Conservation (phyloP, 2,113 vertebrate genomes). For the Ammodytes dubius region DNA sequence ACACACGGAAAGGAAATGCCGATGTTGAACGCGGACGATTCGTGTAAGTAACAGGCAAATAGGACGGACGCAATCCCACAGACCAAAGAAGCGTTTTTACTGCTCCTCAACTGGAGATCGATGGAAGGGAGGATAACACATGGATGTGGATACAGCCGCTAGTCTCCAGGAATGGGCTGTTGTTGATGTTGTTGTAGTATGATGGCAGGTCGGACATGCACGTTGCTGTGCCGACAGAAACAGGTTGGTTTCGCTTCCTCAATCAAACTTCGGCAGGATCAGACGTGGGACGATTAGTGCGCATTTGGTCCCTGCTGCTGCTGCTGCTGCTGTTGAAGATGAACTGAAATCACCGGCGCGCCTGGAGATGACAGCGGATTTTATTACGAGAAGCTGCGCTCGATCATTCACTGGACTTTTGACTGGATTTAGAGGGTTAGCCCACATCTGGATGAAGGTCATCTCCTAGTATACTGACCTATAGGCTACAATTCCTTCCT, state of each 20-base stretch:
- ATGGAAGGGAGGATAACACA: constrained; percentile 47
- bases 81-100: constrained; percentile 8
- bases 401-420: constrained; percentile 48
- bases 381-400: constrained; percentile 47
- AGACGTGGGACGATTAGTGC: constrained; percentile 58
- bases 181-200: too few species aligned
- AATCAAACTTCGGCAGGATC: constrained; percentile 68
- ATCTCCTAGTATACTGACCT: constrained; percentile 36
- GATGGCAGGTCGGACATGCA: constrained; percentile 54
- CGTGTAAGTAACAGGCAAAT: not conserved
- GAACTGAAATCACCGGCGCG: constrained; percentile 54
- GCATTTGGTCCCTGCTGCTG: too few species aligned
- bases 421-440: constrained; percentile 48
- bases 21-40: not conserved
- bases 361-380: constrained; percentile 52
- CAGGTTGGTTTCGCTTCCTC: constrained; percentile 60
- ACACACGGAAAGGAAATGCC: constrained; percentile 7
- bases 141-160: constrained; percentile 47
- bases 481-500: constrained; percentile 40
- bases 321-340: constrained; percentile 38
- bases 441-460: constrained; percentile 70
- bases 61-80: constrained; percentile 6
- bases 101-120: constrained; percentile 30
- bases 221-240: constrained; percentile 49
- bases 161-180: constrained; percentile 33